phyloP scores from a whole-genome alignment of 2,888 invertebrate genomes.

The Gryllus longicercus region DNA sequence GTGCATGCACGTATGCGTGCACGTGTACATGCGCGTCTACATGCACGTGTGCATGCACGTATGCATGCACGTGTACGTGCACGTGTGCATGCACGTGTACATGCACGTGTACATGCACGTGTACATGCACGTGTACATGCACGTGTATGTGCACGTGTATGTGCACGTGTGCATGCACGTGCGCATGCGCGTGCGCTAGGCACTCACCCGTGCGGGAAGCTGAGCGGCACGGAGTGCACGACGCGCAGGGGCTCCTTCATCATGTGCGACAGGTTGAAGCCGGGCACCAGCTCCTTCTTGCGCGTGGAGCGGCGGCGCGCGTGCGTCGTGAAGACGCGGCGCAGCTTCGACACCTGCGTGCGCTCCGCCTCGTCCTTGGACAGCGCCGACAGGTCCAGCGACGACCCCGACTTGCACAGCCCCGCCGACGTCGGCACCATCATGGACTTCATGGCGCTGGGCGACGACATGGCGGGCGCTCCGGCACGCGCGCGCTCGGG shows the following conservation, averaged over 20 bases:
- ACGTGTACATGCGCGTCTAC: too few relatives aligned
- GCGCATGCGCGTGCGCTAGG: not conserved
- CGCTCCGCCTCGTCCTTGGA: constrained; percentile 37
- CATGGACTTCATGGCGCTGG: constrained; percentile 30
- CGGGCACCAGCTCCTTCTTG: constrained; percentile 40
- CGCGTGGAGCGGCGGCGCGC: constrained; percentile 39
- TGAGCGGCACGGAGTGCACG: constrained; percentile 47
- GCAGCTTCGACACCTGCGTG: constrained; percentile 40
- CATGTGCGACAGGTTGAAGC: constrained; percentile 44
- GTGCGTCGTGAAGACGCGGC: constrained; percentile 46
- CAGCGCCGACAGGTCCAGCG: constrained; percentile 40
- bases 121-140: too few relatives aligned
- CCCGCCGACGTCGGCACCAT: constrained; percentile 30
- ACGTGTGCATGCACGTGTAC: too few relatives aligned
- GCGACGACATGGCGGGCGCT: constrained; percentile 3
- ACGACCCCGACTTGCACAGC: constrained; percentile 42
- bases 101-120: too few relatives aligned
- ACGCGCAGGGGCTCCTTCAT: constrained; percentile 47
- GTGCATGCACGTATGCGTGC: too few relatives aligned
- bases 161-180: too few relatives aligned
- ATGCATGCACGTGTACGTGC: too few relatives aligned
- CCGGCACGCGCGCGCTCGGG: not conserved
- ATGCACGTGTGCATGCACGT: too few relatives aligned
- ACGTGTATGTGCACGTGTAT: too few relatives aligned
- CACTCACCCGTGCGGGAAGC: constrained; percentile 45